Conservation (phyloP, 2,797 vertebrate genomes). For the Tympanoctomys barrerae region DNA sequence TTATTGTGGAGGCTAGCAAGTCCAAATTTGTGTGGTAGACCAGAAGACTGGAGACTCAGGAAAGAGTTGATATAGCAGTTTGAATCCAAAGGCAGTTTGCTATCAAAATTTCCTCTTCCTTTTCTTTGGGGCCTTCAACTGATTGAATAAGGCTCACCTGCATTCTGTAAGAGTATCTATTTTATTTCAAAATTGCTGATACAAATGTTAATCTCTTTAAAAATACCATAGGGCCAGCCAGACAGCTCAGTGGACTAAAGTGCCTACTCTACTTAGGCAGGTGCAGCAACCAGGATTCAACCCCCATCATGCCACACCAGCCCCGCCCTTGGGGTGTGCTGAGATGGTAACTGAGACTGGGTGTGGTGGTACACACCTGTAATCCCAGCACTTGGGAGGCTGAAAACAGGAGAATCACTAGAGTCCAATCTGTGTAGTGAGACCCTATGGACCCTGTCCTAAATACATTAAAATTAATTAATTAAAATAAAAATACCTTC, state of each 20-base stretch:
- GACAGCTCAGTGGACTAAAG: no score
- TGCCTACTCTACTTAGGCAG: no score
- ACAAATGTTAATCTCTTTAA: neutral
- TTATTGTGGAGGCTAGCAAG: neutral
- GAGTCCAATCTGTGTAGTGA: no score
- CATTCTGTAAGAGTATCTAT: neutral
- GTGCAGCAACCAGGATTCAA: no score
- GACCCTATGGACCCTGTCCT: no score
- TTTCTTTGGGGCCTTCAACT: slow-evolving; percentile 10
- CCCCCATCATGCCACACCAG: no score
- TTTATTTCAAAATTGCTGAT: slow-evolving; percentile 10
- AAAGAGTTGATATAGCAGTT: neutral
- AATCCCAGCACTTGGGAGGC: no score
- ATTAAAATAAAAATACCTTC: neutral
- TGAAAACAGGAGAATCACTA: no score
- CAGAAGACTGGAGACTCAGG: neutral
- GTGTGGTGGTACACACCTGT: no score
- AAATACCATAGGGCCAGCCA: neutral
- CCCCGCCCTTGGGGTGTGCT: no score
- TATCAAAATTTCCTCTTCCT: slow-evolving; percentile 13
- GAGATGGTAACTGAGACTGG: no score
- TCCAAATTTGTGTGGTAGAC: neutral
- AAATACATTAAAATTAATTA: no score
- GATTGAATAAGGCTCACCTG: neutral
- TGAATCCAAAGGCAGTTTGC: neutral